Evolutionary conservation across 1,140 invertebrate species (phyloP).

Genomic region (Drosophila paulistorum): DNA sequence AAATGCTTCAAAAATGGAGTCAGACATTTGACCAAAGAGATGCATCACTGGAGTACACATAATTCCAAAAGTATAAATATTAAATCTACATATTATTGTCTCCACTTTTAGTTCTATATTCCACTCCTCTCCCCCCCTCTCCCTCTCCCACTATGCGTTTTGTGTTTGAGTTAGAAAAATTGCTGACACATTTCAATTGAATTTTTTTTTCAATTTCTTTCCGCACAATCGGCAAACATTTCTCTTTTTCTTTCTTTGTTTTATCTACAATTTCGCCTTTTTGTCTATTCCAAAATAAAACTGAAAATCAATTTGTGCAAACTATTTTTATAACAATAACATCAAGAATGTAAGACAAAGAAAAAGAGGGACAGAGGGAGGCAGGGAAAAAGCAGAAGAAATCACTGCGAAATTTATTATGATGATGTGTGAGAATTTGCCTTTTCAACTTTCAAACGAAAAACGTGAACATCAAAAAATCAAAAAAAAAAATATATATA

Average conservation of each 20-base stretch:
- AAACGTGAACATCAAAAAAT: slow-evolving; percentile 45
- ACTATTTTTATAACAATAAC: slow-evolving; percentile 71
- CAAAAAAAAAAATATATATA: neutral
- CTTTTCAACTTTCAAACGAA: slow-evolving; percentile 25
- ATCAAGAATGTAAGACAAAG: slow-evolving; percentile 19
- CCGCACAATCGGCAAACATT: slow-evolving; percentile 10
- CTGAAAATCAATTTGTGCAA: slow-evolving; percentile 64
- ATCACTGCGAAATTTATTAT: slow-evolving; percentile 50
- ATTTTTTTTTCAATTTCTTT: slow-evolving; percentile 38
- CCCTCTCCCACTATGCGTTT: neutral
- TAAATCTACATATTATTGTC: neutral
- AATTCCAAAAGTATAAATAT: no score
- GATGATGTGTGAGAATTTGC: slow-evolving; percentile 73
- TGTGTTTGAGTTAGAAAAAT: slow-evolving; percentile 55
- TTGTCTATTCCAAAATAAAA: slow-evolving; percentile 51
- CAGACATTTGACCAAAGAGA: no score
- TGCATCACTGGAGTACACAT: no score
- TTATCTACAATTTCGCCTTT: slow-evolving; percentile 23
- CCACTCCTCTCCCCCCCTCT: no score
- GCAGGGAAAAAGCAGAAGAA: neutral
- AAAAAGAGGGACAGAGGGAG: neutral
- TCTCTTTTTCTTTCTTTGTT: slow-evolving; percentile 16
- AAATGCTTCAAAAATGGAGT: slow-evolving; percentile 30
- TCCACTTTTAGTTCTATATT: neutral
- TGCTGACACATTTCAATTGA: slow-evolving; percentile 75